Base-by-base conservation (phyloP, 2,888 invertebrate genomes). In the Drosophila hawaiiensis region DNA sequence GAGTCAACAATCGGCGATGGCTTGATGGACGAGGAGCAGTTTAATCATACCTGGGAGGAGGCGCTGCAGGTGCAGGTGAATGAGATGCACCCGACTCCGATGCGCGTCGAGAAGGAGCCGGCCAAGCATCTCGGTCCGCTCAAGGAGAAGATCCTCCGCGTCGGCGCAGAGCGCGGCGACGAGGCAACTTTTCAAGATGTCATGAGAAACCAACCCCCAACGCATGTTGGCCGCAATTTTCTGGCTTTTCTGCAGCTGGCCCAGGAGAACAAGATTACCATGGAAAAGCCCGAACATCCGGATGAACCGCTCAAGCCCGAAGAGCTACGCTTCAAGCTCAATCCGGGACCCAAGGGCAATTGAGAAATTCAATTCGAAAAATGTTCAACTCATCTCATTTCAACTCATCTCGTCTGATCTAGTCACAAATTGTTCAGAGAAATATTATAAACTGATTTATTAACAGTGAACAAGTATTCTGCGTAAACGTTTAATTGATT, bases 221-320 rank as follows among this genome's bases (percentile, higher is more conserved):
- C 1, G 0, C 0, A 33, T 22, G 0, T 25, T 22, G 33, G 33
- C 19, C 25, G 16, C 9, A 25, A 25, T 9, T n/a, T n/a, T 7
- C 0, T 35, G n/a, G 49, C 28, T 28, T 0, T 1, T 2, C 14
- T 35, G 1, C 0, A 0, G 3, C 35, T 49, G 0, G 49, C 14
- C 9, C 9, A 49, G 33, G 7, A 35, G 9, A 3, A 5, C 0
- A 49, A 7, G 35, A 19, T 19, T 4, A 35, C 33, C 5, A 29
- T 29, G 29, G 6, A 29, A 4, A 55, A 37, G 16, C 3, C 22
- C 19, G 2, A 1, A 2, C 2, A 12, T 0, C 0, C 1, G 35
- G 10, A 1, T 7, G 4, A 7, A 10, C 7, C 7, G 5, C 0
- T 16, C 10, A 1, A 4, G 0, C 19, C 12, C 4, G 25, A 0